Conservation (phyloP, 2,888 invertebrate genomes). For the Lasioglossum oenotherae region DNA sequence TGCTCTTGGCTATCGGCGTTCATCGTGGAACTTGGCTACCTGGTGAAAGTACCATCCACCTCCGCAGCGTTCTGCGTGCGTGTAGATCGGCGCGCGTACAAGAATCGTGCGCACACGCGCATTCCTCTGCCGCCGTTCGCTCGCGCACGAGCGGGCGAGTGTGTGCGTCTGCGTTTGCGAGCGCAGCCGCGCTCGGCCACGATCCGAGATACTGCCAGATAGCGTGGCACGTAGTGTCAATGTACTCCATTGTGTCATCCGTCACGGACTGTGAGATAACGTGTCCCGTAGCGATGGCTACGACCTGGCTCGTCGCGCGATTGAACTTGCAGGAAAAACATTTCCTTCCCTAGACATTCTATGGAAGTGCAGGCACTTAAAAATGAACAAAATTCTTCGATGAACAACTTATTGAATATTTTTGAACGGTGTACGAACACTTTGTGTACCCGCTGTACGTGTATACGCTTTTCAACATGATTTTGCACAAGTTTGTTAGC, state of each 20-base stretch:
- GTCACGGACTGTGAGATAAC: slow-evolving; percentile 76
- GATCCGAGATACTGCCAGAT: slow-evolving; percentile 73
- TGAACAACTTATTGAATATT: too few relatives aligned
- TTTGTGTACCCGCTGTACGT: too few relatives aligned
- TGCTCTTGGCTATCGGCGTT: slow-evolving; percentile 72
- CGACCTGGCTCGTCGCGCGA: slow-evolving; percentile 43
- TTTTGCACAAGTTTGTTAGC: too few relatives aligned
- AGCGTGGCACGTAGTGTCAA: slow-evolving; percentile 76
- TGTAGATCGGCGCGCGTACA: slow-evolving; percentile 59
- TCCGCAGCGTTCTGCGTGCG: slow-evolving; percentile 57
- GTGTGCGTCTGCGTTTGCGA: slow-evolving; percentile 14
- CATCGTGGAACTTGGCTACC: slow-evolving; percentile 71
- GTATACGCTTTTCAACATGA: too few relatives aligned
- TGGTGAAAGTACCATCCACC: slow-evolving; percentile 74
- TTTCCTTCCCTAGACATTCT: not conserved
- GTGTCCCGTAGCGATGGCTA: slow-evolving; percentile 64
- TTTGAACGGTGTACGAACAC: too few relatives aligned
- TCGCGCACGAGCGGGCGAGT: not conserved
- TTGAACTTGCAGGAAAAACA: not conserved
- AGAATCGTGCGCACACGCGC: slow-evolving; percentile 49
- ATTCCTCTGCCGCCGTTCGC: not conserved
- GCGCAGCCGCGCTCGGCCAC: slow-evolving; percentile 33
- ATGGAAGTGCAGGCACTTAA: too few relatives aligned
- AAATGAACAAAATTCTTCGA: too few relatives aligned
- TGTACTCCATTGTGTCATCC: slow-evolving; percentile 78